These are phyloP conservation scores for Alca torda DNA, from an alignment of 2,797 vertebrate species.

Conservation along the genomic window DNA sequence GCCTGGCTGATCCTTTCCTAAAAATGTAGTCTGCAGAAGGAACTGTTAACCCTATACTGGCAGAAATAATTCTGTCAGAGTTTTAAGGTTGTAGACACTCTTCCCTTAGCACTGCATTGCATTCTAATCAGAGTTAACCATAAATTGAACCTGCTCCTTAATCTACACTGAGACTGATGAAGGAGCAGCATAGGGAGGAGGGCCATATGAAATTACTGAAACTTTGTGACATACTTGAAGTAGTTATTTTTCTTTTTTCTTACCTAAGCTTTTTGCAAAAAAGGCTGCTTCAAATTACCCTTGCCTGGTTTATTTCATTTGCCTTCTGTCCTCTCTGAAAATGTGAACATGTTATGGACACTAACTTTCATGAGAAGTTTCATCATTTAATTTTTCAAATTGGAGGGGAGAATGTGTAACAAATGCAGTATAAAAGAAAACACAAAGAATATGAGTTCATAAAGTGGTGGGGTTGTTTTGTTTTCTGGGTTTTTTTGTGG, in stretches of 20 bases:
- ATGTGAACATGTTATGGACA: background rate
- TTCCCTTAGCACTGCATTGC: background rate
- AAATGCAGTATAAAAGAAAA: background rate
- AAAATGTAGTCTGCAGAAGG: background rate
- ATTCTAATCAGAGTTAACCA: background rate
- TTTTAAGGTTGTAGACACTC: background rate
- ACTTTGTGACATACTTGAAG: background rate
- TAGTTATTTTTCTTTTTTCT: background rate
- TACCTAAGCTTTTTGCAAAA: background rate
- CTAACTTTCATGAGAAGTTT: background rate
- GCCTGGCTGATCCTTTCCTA: background rate
- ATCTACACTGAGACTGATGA: background rate
- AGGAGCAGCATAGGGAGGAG: background rate
- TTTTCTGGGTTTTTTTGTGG: too few species aligned
- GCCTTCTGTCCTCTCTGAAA: background rate
- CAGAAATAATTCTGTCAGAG: background rate
- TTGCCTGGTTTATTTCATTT: background rate
- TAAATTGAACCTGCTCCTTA: background rate
- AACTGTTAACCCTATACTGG: background rate
- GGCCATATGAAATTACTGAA: background rate
- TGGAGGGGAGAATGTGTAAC: background rate
- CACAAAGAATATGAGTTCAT: background rate
- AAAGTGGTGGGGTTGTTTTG: background rate
- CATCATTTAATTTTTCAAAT: background rate
- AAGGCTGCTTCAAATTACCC: background rate